phyloP scores from a whole-genome alignment of 2,888 invertebrate genomes.

The Cyclophora punctaria region DNA sequence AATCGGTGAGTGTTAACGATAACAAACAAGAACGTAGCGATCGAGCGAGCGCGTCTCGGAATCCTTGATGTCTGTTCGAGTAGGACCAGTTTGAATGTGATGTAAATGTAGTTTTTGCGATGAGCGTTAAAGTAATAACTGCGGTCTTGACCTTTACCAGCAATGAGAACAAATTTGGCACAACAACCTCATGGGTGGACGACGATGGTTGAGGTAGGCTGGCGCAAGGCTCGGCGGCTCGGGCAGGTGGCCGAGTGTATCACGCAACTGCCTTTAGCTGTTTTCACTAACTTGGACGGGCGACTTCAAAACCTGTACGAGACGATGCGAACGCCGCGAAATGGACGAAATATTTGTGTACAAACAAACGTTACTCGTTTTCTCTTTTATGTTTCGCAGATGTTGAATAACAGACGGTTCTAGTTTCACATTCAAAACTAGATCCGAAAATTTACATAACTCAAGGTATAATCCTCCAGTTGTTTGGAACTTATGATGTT shows the following conservation, averaged over 20 bases:
- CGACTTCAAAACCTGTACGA: conserved; percentile 50
- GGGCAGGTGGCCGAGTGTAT: conserved; percentile 50
- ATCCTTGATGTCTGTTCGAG: conserved; percentile 35
- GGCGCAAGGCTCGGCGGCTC: conserved; percentile 43
- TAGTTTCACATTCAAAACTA: conserved; percentile 6
- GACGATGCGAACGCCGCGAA: conserved; percentile 31
- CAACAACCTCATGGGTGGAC: conserved; percentile 28
- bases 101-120: conserved; percentile 31
- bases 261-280: conserved; percentile 50
- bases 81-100: conserved; percentile 27
- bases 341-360: conserved; percentile 59
- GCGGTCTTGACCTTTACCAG: conserved; percentile 55
- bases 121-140: conserved; percentile 25
- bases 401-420: conserved; percentile 29
- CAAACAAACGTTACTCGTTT: conserved; percentile 52
- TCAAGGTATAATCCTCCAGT: neutral
- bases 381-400: conserved; percentile 43
- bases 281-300: conserved; percentile 57
- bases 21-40: conserved; percentile 42
- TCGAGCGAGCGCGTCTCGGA: conserved; percentile 22
- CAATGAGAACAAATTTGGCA: conserved; percentile 41
- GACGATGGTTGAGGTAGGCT: conserved; percentile 36
- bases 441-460: neutral
- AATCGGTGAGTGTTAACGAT: conserved; percentile 53
- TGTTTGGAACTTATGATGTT: too few species aligned